phyloP scores from a whole-genome alignment of 2,113 vertebrate genomes.

The Nyctereutes procyonoides region DNA sequence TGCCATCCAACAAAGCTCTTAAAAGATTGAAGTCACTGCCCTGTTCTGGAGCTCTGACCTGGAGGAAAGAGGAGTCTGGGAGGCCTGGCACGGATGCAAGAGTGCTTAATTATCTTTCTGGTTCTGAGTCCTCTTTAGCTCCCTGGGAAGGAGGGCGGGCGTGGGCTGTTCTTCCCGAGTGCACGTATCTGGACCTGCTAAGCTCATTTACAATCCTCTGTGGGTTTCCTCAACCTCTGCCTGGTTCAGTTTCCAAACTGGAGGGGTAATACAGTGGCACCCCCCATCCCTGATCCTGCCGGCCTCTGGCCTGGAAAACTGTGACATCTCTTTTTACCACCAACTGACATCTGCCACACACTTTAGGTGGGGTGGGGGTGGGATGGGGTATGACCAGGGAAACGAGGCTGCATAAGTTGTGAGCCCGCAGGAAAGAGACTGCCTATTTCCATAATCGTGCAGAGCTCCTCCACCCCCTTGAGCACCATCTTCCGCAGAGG shows the following conservation, averaged over 20 bases:
- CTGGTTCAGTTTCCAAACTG: neutral
- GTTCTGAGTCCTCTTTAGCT: conserved; percentile 21
- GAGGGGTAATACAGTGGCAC: neutral
- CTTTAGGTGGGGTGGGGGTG: neutral
- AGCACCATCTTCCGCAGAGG: neutral
- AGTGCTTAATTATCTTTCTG: conserved; percentile 49
- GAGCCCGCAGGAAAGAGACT: neutral
- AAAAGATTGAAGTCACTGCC: conserved; percentile 53
- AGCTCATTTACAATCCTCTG: neutral
- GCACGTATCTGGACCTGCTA: neutral
- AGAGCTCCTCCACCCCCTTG: neutral
- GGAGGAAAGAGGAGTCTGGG: conserved; percentile 45
- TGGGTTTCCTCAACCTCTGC: neutral
- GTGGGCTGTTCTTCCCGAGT: neutral
- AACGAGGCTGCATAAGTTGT: neutral
- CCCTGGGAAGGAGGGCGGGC: neutral
- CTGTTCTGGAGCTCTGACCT: conserved; percentile 63
- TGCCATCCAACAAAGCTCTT: conserved; percentile 77
- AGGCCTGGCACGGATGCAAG: neutral
- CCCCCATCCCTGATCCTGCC: neutral
- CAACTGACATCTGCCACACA: neutral
- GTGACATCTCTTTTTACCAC: neutral
- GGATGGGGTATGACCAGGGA: neutral
- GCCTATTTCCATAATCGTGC: neutral
- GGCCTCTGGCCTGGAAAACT: neutral